phyloP scores from a whole-genome alignment of 2,888 invertebrate genomes.

The Anodontia alba region DNA sequence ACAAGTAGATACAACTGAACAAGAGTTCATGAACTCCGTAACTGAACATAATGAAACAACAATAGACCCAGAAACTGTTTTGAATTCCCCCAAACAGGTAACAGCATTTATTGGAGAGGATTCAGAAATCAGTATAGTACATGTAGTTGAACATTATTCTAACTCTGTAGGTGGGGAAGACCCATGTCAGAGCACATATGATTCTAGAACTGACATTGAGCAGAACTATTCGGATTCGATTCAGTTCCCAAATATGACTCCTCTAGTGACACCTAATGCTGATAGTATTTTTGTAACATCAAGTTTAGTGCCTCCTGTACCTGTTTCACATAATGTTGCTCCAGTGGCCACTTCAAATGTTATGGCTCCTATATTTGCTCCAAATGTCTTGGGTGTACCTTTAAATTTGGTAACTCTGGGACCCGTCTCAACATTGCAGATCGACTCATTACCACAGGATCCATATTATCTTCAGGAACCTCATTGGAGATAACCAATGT shows the following conservation, averaged over 20 bases:
- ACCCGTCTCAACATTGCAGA: not conserved
- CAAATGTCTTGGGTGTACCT: not conserved
- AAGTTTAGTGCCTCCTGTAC: not conserved
- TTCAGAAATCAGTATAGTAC: not conserved
- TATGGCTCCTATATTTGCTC: not conserved
- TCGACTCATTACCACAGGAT: not conserved
- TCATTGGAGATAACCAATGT: not conserved
- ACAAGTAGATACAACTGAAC: not conserved
- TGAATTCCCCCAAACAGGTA: not conserved
- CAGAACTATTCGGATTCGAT: not conserved
- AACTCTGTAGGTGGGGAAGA: not conserved
- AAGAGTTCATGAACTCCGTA: not conserved
- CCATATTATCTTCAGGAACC: slow-evolving; percentile 2
- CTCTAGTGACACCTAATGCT: not conserved
- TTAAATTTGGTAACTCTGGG: slow-evolving; percentile 1
- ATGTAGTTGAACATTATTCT: not conserved
- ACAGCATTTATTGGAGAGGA: not conserved
- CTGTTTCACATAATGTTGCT: not conserved
- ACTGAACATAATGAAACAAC: not conserved
- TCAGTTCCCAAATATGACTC: not conserved
- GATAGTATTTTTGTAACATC: not conserved
- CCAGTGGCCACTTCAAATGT: not conserved
- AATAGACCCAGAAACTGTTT: not conserved
- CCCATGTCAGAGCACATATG: too few relatives aligned
- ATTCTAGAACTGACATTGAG: not conserved